Base-by-base conservation (phyloP, 2,888 invertebrate species). In the Therioaphis trifolii region DNA sequence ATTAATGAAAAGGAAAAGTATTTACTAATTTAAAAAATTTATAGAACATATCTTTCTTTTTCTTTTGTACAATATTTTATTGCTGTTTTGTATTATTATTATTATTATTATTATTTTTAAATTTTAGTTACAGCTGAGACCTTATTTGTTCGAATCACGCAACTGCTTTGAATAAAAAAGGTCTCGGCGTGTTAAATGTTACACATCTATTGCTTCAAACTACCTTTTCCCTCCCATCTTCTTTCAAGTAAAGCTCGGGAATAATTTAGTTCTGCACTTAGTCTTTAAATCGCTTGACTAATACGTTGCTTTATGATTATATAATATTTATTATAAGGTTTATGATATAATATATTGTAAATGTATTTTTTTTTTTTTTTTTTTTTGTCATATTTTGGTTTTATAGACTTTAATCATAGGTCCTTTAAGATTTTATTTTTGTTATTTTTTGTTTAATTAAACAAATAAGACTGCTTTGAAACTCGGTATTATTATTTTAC, bases 391-490 rank as follows among this genome's bases (percentile, higher is more conserved):
- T 74, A 72, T 63, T 82, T 82, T 66, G 63, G 46, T 82, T 82
- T 71, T 82, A 74, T 74, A 74, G 82, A 72, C 49, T 82, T 74
- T 18, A 74, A 82, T 74, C 49, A 49, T 72, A 80, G 71, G 61
- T 82, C 58, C 18, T 82, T 52, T 63, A 72, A 74, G 61, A 74
- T 82, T 82, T 82, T 72, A 63, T 74, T 80, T 82, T 82, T 82
- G 82, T 82, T 82, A 82, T 72, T 78, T 74, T 82, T 82, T 74
- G 63, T 82, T 82, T 82, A 63, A 74, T 82, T 82, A 74, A 82
- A 82, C 63, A 71, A 80, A 80, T 80, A 82, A 82, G 82, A 82
- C 82, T 82, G 82, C 82, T 82, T 80, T 74, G 52, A 71, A 79
- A 82, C 61, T 82, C 21, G 72, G 61, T 63, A 82, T 82, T 61